A percentile compares a stretch with the other conserved stretches of the same genome.
Evolutionary conservation across 2,797 vertebrate genomes (phyloP).

Genomic region (Tauraco hartlaubi): DNA sequence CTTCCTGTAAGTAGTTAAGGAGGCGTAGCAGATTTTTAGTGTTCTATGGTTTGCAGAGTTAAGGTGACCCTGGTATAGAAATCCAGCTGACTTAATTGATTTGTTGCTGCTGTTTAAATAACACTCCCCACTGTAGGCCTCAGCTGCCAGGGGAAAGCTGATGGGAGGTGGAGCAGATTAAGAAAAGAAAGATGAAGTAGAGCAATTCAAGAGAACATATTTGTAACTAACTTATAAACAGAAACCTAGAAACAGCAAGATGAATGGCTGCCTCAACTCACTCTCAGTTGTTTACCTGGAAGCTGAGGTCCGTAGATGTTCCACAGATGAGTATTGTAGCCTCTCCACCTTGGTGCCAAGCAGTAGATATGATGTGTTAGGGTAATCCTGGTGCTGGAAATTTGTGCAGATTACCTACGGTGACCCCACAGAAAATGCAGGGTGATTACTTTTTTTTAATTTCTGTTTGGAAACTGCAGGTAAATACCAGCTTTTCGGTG

Average conservation of each 20-base stretch:
- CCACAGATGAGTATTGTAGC: neutral
- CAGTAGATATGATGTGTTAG: neutral
- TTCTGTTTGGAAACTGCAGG: neutral
- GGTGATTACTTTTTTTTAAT: neutral
- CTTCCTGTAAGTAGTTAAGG: neutral
- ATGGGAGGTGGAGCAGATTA: neutral
- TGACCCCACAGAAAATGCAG: neutral
- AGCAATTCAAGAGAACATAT: neutral
- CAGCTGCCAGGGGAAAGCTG: neutral
- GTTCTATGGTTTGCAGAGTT: neutral
- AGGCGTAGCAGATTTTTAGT: neutral
- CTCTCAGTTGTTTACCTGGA: neutral
- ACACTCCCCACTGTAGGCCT: neutral
- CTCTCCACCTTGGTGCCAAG: neutral
- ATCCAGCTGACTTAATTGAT: constrained; percentile 24
- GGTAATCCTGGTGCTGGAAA: neutral
- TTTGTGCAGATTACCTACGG: neutral
- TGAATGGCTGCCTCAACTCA: neutral
- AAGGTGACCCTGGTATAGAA: constrained; percentile 29
- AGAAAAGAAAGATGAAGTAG: neutral
- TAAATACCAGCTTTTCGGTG: neutral
- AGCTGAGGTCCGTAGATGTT: neutral
- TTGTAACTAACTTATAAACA: neutral
- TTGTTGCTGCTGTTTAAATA: constrained; percentile 33
- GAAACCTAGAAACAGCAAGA: neutral